These are phyloP conservation scores for Microcebus ravelobensis DNA, from an alignment of 2,113 vertebrate species.

Conservation along the genomic window DNA sequence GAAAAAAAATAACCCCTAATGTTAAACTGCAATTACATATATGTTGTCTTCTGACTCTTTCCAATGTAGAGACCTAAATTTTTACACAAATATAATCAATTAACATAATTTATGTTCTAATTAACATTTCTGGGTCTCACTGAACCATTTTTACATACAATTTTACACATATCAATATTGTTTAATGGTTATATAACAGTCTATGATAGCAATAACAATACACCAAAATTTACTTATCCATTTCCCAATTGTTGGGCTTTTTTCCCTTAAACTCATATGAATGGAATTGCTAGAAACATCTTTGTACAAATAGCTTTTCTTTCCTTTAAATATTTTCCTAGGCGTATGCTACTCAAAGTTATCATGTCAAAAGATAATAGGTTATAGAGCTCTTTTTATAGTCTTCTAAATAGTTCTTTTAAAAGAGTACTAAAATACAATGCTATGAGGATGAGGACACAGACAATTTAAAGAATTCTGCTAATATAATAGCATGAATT, in stretches of 20 bases:
- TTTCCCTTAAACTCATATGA: background rate
- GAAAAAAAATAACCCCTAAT: slow-evolving; percentile 17
- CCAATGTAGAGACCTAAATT: background rate
- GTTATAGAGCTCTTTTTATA: background rate
- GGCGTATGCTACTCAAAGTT: slow-evolving; percentile 17
- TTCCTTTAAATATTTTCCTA: slow-evolving; percentile 39
- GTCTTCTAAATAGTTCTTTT: slow-evolving; percentile 2
- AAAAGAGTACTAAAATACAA: background rate
- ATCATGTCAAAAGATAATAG: background rate
- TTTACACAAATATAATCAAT: slow-evolving; percentile 45
- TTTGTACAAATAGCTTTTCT: background rate
- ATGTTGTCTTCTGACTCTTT: slow-evolving; percentile 25
- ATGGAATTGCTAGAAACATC: background rate
- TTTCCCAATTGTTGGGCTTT: background rate
- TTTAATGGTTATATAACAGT: background rate
- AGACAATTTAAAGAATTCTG: background rate
- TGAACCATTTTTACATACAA: slow-evolving; percentile 27
- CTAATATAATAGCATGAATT: background rate
- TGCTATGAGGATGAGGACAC: background rate
- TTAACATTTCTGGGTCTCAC: slow-evolving; percentile 39
- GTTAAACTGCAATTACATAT: slow-evolving; percentile 33
- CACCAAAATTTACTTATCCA: slow-evolving; percentile 25
- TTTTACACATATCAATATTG: slow-evolving; percentile 34
- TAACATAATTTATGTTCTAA: slow-evolving; percentile 27
- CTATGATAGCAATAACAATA: slow-evolving; percentile 16